Base-by-base conservation (phyloP, 2,888 invertebrate species). In the Megalurothrips usitatus region DNA sequence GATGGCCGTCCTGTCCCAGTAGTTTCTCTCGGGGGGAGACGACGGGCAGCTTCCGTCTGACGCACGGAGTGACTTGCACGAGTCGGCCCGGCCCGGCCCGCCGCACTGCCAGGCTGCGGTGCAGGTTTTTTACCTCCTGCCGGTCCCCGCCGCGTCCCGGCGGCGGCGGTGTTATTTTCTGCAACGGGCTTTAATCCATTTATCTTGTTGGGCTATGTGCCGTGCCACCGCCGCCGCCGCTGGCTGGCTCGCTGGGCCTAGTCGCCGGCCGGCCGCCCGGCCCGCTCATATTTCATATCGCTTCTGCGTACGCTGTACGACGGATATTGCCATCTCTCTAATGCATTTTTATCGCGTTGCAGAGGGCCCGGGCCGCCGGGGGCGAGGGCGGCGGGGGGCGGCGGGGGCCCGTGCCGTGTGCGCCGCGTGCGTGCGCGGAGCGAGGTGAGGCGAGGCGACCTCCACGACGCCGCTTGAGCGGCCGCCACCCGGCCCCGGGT, bases 171-270 rank as follows among this genome's bases (percentile, higher is more conserved):
- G 68, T 11, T 23, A 23, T 52, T 52, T 19, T 17, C 52, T 52
- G 52, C 19, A 17, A 17, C 68, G 68, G 68, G 11, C 68, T 68
- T 23, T 68, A 68, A 68, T 68, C 68, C 68, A 68, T 68, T 68
- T 68, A 68, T 68, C 68, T 68, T 68, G 68, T 19, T 52, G 52
- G n/a, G n/a, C n/a, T n/a, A n/a, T n/a, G n/a, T n/a, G n/a, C n/a
- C n/a, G n/a, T n/a, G 52, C 52, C 49, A 49, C 49, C 52, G 52
- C 52, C 52, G 52, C 52, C 14, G 52, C 52, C 14, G n/a, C n/a
- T n/a, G n/a, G n/a, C n/a, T n/a, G n/a, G n/a, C 49, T 9, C 49
- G 49, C 49, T 14, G 52, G 19, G 19, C 58, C 58, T 43, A 43
- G 34, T 43, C 34, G 34, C 34, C 34, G 34, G 34, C 11, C 8